A percentile compares a stretch with the other conserved stretches of the same genome.
Evolutionary conservation across 2,888 invertebrate genomes (phyloP).

Genomic region (Dryobotodes eremita): DNA sequence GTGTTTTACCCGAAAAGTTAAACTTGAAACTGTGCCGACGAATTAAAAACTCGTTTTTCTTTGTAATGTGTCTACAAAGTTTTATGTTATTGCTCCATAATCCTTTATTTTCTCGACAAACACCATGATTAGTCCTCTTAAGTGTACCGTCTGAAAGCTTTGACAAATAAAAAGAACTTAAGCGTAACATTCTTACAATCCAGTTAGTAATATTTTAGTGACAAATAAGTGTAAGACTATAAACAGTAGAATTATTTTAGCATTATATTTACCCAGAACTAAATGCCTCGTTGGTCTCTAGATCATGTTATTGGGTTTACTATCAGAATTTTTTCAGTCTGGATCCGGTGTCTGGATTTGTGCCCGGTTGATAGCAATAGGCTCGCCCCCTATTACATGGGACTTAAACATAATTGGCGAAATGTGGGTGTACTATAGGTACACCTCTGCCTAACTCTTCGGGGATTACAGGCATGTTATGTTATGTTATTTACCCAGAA

Average conservation of each 20-base stretch:
- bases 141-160: conserved; percentile 16
- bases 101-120: conserved; percentile 50
- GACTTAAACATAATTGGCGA: too few species aligned
- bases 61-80: conserved; percentile 9
- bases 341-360: too few species aligned
- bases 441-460: neutral
- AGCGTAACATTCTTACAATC: conserved; percentile 24
- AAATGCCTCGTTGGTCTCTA: too few species aligned
- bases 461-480: neutral
- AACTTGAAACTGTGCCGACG: conserved; percentile 7
- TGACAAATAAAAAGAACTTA: conserved; percentile 35
- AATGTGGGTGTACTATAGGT: too few species aligned
- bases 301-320: neutral
- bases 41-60: conserved; percentile 19
- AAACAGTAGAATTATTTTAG: neutral
- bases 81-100: conserved; percentile 23
- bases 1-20: conserved; percentile 1
- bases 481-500: neutral
- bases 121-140: conserved; percentile 30
- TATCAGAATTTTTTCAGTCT: neutral
- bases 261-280: neutral
- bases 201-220: neutral
- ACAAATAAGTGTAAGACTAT: neutral
- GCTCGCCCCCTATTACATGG: too few species aligned
- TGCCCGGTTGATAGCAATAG: too few species aligned